phyloP scores from a whole-genome alignment of 2,888 invertebrate genomes.

The Sympetrum striolatum region DNA sequence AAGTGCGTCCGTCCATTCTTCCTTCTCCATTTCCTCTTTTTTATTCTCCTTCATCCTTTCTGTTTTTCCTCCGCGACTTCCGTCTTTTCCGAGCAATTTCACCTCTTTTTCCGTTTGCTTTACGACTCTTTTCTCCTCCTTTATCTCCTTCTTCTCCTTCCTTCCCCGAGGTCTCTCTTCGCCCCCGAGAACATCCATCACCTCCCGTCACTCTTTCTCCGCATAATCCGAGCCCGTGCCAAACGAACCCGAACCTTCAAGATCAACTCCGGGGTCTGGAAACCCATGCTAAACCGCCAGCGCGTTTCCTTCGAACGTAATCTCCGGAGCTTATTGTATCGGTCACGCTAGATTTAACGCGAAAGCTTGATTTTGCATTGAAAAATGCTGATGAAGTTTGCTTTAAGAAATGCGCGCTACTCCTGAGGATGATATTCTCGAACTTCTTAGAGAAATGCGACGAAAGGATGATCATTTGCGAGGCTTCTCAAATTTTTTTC shows the following conservation, averaged over 20 bases:
- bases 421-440: too few relatives aligned
- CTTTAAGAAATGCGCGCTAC: too few relatives aligned
- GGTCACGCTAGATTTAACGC: not conserved
- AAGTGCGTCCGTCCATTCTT: not conserved
- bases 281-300: not conserved
- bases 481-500: too few relatives aligned
- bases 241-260: not conserved
- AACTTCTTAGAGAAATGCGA: too few relatives aligned
- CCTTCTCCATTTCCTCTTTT: not conserved
- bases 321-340: not conserved
- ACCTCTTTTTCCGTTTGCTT: not conserved
- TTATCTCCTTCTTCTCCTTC: not conserved
- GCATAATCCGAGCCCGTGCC: constrained; percentile 19
- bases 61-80: not conserved
- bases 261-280: not conserved
- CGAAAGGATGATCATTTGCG: too few relatives aligned
- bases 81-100: not conserved
- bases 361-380: not conserved
- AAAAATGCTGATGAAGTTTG: not conserved
- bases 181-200: constrained; percentile 5
- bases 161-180: not conserved
- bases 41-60: not conserved
- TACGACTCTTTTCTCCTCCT: not conserved
- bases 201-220: constrained; percentile 7
- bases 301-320: not conserved